phyloP scores from a whole-genome alignment of 2,113 vertebrate species.

The Peucedramus taeniatus region DNA sequence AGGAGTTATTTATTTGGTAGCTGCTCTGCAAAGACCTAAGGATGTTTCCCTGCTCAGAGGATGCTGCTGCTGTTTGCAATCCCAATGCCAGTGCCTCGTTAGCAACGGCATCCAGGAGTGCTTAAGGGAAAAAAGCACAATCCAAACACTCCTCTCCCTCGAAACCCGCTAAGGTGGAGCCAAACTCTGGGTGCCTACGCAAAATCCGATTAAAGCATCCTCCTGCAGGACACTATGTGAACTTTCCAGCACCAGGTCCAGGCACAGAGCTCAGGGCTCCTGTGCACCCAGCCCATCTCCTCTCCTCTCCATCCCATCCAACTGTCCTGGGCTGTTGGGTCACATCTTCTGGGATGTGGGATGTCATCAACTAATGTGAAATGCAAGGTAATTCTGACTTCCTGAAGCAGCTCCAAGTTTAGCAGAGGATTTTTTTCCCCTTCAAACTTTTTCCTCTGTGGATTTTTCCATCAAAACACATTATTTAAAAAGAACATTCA shows the following conservation, averaged over 20 bases:
- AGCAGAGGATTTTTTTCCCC: conserved; percentile 11
- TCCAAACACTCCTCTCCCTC: conserved; percentile 6
- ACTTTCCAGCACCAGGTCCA: conserved; percentile 45
- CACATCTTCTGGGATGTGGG: neutral
- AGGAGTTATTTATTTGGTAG: neutral
- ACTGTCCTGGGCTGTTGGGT: neutral
- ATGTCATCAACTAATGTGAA: neutral
- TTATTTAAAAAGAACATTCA: neutral
- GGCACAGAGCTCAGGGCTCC: neutral
- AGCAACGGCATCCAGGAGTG: neutral
- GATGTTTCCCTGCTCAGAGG: neutral
- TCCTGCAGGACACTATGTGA: neutral
- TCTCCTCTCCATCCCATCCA: neutral
- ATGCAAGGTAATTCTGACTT: conserved; percentile 32
- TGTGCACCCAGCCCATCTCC: neutral
- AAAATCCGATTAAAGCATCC: neutral
- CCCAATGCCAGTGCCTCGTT: neutral
- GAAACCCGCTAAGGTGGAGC: neutral
- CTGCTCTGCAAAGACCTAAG: neutral
- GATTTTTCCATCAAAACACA: conserved; percentile 57
- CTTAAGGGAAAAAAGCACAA: neutral
- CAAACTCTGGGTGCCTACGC: neutral
- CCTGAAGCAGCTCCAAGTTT: conserved; percentile 10
- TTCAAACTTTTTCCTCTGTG: neutral
- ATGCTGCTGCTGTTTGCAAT: neutral